phyloP scores from a whole-genome alignment of 2,888 invertebrate species.

The Nomada fucata region DNA sequence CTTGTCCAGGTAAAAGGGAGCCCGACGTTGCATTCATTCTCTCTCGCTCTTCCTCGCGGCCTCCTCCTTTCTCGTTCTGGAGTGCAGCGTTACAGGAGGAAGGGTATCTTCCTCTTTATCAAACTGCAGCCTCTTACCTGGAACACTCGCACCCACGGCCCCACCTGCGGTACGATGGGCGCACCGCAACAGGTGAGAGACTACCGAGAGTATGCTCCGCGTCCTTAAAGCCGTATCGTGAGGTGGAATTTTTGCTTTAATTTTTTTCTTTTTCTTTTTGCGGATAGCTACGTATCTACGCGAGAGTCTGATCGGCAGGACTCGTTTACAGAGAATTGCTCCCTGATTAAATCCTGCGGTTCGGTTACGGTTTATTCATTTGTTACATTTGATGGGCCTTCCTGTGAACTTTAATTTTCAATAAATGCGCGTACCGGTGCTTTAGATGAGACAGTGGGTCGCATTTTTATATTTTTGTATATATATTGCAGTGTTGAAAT shows the following conservation, averaged over 20 bases:
- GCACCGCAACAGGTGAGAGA: constrained; percentile 79
- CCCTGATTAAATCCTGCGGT: constrained; percentile 38
- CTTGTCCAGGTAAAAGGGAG: constrained; percentile 59
- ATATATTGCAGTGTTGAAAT: too few relatives aligned
- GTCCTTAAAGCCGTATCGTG: constrained; percentile 62
- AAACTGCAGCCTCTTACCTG: constrained; percentile 75
- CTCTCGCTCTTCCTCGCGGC: constrained; percentile 38
- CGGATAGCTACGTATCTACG: constrained; percentile 45
- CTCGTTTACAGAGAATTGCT: constrained; percentile 37
- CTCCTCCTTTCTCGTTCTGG: constrained; percentile 14
- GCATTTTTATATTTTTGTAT: background rate
- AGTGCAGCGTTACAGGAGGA: constrained; percentile 41
- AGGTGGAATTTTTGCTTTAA: constrained; percentile 3
- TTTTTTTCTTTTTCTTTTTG: constrained; percentile 13
- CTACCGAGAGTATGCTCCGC: constrained; percentile 68
- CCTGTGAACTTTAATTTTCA: constrained; percentile 31
- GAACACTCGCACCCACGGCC: constrained; percentile 79
- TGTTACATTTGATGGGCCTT: background rate
- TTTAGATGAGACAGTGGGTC: background rate
- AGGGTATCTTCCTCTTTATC: constrained; percentile 79
- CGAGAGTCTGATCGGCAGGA: constrained; percentile 30
- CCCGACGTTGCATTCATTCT: constrained; percentile 44
- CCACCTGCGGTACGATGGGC: constrained; percentile 74
- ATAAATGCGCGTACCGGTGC: background rate
- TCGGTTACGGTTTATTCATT: constrained; percentile 3